Conservation (phyloP, 2,888 invertebrate genomes). For the Agrotis clavis region DNA sequence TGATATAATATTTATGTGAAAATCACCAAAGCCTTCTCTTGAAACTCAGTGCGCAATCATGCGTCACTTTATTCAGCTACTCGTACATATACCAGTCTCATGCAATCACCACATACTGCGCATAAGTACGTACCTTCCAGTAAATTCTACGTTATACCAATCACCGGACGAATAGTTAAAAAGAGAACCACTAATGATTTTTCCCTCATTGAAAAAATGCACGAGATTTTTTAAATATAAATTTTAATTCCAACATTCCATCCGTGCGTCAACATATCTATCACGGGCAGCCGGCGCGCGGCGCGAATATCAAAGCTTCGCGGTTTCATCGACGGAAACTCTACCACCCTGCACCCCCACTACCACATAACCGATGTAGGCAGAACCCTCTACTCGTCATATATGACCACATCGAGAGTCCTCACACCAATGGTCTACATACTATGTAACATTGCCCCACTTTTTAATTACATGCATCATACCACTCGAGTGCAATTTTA, state of each 20-base stretch:
- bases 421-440: slow-evolving; percentile 64
- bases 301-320: slow-evolving; percentile 80
- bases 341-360: slow-evolving; percentile 61
- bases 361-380: slow-evolving; percentile 46
- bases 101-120: not conserved
- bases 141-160: slow-evolving; percentile 41
- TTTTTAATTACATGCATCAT: slow-evolving; percentile 89
- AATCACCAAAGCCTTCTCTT: slow-evolving; percentile 9
- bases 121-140: slow-evolving; percentile 14
- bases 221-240: slow-evolving; percentile 57
- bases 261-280: slow-evolving; percentile 76
- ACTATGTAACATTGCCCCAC: slow-evolving; percentile 78
- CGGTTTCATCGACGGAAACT: slow-evolving; percentile 76
- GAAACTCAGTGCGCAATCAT: slow-evolving; percentile 1
- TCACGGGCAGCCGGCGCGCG: slow-evolving; percentile 69
- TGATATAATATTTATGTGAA: too few relatives aligned
- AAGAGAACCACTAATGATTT: slow-evolving; percentile 47
- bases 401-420: slow-evolving; percentile 49
- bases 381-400: slow-evolving; percentile 38
- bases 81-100: slow-evolving; percentile 2
- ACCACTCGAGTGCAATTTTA: slow-evolving; percentile 80
- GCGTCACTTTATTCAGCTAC: slow-evolving; percentile 24
- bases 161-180: slow-evolving; percentile 37
- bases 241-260: slow-evolving; percentile 64
- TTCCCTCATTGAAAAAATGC: slow-evolving; percentile 41